Conservation (phyloP, 2,113 vertebrate species). For the Meriones unguiculatus region DNA sequence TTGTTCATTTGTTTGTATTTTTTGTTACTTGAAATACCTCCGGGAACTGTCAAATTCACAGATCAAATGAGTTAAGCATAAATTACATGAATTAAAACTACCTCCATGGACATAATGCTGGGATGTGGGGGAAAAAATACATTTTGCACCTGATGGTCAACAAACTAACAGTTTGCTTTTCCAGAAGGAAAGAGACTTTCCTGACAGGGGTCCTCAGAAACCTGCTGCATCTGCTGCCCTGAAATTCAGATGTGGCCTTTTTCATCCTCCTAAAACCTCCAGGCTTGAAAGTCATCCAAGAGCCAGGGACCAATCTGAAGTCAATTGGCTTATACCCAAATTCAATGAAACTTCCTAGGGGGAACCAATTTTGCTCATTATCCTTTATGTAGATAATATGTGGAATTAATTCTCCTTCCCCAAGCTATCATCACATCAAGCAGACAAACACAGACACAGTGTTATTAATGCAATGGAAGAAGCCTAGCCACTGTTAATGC, state of each 20-base stretch:
- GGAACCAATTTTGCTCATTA: slow-evolving; percentile 86
- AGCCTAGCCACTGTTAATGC: slow-evolving; percentile 82
- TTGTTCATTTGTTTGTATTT: slow-evolving; percentile 68
- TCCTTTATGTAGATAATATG: slow-evolving; percentile 86
- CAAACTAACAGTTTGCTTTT: slow-evolving; percentile 78
- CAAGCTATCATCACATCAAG: slow-evolving; percentile 85
- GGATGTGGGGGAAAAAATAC: not conserved
- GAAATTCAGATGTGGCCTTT: slow-evolving; percentile 72
- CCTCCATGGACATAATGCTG: slow-evolving; percentile 50
- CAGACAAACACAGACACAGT: slow-evolving; percentile 87
- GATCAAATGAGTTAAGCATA: slow-evolving; percentile 72
- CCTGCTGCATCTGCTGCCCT: slow-evolving; percentile 67
- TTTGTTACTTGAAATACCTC: slow-evolving; percentile 68
- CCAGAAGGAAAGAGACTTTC: slow-evolving; percentile 81
- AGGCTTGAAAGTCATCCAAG: slow-evolving; percentile 81
- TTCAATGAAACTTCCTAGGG: slow-evolving; percentile 87
- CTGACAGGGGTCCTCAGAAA: slow-evolving; percentile 67
- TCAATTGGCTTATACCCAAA: slow-evolving; percentile 83
- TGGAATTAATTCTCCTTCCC: slow-evolving; percentile 87
- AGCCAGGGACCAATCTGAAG: slow-evolving; percentile 80
- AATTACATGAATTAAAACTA: slow-evolving; percentile 68
- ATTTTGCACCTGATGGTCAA: slow-evolving; percentile 73
- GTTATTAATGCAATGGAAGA: slow-evolving; percentile 87
- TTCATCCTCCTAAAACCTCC: slow-evolving; percentile 44
- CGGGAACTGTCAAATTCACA: slow-evolving; percentile 59